Base-by-base conservation (phyloP, 2,888 invertebrate species). In the Nephrotoma flavescens region DNA sequence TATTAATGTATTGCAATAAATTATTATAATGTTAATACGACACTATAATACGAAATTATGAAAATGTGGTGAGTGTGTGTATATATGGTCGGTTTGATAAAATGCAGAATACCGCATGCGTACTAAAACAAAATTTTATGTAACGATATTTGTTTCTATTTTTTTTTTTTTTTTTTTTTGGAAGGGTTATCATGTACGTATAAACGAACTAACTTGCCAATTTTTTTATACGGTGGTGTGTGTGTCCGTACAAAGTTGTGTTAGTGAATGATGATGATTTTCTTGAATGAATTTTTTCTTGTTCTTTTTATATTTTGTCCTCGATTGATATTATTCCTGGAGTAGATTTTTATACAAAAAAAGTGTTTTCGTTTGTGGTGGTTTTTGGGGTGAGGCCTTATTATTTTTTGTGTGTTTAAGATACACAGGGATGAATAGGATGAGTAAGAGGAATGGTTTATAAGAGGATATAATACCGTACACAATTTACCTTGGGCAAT, bases 31-130 rank as follows among this genome's bases (percentile, higher is more conserved):
- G 31, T 31, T 31, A 31, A 31, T 31, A 11, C 44, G 71, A 31
- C 9, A 31, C 31, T 31, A 31, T 31, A 31, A 31, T 31, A 31
- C 31, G 31, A 31, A 31, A 31, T 31, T 31, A 31, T 31, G 31
- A 31, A 31, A 31, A 31, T 31, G 31, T 31, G 71, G 71, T 57
- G 57, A 2, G 31, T 31, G 31, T 31, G 31, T 71, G 71, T 71
- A 71, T 31, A 71, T 71, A 71, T 71, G 71, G 71, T 31, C 31
- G 71, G 31, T 71, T 71, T 84, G 42, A 15, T 42, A 83, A 84
- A 84, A 84, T 84, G 84, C 84, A 84, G 84, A 84, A 84, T 42
- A 84, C 84, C 84, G 84, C 84, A 84, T 84, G 84, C 84, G 84
- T 42, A 42, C 6, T 84, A 9, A n/a, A 84, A 84, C 41, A 9